These are phyloP conservation scores for Abscondita cerata DNA, from an alignment of 2,888 invertebrate genomes.

Conservation along the genomic window DNA sequence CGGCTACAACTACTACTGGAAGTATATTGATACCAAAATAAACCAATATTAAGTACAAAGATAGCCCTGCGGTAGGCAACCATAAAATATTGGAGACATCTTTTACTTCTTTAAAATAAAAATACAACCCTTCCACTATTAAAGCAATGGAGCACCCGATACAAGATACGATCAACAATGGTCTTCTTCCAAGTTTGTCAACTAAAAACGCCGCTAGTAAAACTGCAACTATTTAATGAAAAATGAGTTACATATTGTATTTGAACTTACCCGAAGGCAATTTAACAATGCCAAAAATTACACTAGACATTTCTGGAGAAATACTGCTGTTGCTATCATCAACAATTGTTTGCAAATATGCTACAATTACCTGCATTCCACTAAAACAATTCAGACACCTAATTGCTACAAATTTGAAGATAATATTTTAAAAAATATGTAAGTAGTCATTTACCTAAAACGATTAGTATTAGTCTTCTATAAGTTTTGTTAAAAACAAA, in stretches of 20 bases:
- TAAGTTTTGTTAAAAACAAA: conserved; percentile 11
- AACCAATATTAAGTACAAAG: neutral
- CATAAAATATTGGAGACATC: neutral
- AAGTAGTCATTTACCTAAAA: neutral
- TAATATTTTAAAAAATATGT: neutral
- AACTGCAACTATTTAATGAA: neutral
- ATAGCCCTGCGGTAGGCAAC: neutral
- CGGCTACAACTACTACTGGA: conserved; percentile 60
- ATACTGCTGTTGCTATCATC: conserved; percentile 60
- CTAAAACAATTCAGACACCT: conserved; percentile 47
- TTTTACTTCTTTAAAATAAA: conserved; percentile 59
- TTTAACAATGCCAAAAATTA: conserved; percentile 66
- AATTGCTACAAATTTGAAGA: neutral
- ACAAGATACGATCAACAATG: conserved; percentile 63
- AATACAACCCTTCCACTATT: conserved; percentile 62
- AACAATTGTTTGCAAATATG: conserved; percentile 67
- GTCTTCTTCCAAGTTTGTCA: conserved; percentile 63
- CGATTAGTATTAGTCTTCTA: conserved; percentile 7
- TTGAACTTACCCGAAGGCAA: conserved; percentile 59
- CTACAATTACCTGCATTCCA: conserved; percentile 65
- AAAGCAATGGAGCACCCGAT: conserved; percentile 63
- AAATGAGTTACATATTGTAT: neutral
- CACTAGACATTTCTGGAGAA: conserved; percentile 63
- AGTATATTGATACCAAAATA: neutral
- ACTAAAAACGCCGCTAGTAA: conserved; percentile 46